Evolutionary conservation across 2,797 vertebrate species (phyloP), one percentile per base, ranked within the genome.

Genomic region (Anomalospiza imberbis): DNA sequence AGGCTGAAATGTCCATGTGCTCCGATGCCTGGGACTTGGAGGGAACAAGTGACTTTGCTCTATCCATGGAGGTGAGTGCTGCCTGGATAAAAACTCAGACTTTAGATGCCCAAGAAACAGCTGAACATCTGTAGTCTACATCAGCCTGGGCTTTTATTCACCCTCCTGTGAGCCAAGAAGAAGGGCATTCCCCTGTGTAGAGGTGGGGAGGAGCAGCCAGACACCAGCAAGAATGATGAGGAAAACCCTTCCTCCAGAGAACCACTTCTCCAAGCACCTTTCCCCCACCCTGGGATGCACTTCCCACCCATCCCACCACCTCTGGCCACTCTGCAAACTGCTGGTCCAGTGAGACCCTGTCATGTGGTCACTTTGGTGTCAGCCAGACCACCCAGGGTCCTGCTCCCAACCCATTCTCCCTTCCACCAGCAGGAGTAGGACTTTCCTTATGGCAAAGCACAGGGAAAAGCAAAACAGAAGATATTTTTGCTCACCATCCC

Each of bases 331-430:
- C 38, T 75, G 54, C 16, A 63, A 68, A 60, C 34, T 42, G 13
- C 51, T 83, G 55, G 28, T 47, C n/a, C 34, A 50, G 32, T 0
- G 0, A 13, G 7, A 34, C 3, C 4, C 21, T 7, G 2, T 18
- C 44, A 6, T 0, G 2, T 36, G 48, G 17, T 21, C 4, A 1
- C 19, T 73, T 11, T 78, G 34, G 24, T 47, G 25, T 29, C 60
- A 36, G 18, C 4, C 53, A 76, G 48, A 9, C 28, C 44, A 71
- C 18, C 1, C 68, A 47, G 18, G 4, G 7, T n/a, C 19, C 29
- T 1, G 0, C 53, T 24, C 20, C 17, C 32, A 31, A 3, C 32
- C 53, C 22, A 19, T 29, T 20, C 25, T 66, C 38, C 17, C 22
- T 92, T 65, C 73, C 21, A 86, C 58, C 32, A 40, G 25, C 7